Evolutionary conservation across 2,797 vertebrate species (phyloP).

Genomic region (Pangasius sanitwongsei): DNA sequence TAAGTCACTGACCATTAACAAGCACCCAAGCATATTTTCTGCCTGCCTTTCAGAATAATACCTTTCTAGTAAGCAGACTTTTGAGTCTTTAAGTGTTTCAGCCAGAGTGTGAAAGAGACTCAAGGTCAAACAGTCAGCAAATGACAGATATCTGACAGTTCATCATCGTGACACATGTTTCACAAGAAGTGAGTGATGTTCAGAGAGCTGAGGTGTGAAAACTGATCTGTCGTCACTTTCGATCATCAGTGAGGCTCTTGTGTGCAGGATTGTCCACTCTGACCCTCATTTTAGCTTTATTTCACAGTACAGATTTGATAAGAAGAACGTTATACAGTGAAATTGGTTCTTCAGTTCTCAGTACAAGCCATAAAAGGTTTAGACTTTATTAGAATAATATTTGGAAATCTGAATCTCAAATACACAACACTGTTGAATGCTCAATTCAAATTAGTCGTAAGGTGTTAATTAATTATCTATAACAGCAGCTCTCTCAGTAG

Average conservation of each 20-base stretch:
- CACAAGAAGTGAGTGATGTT: conserved; percentile 12
- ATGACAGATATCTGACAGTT: conserved; percentile 37
- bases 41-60: conserved; percentile 8
- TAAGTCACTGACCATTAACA: conserved; percentile 15
- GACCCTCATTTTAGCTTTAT: not conserved
- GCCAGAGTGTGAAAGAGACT: conserved; percentile 31
- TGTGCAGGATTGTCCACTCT: conserved; percentile 9
- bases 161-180: conserved; percentile 27
- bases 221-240: conserved; percentile 46
- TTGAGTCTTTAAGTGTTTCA: conserved; percentile 25
- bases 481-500: not conserved
- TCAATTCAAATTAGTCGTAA: not conserved
- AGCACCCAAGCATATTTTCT: conserved; percentile 22
- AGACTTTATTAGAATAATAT: not conserved
- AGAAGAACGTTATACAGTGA: not conserved
- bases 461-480: not conserved
- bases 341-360: not conserved
- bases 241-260: conserved; percentile 23
- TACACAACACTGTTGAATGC: not conserved
- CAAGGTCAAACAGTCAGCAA: conserved; percentile 49
- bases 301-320: not conserved
- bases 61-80: not conserved
- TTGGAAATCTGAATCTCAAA: not conserved
- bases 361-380: not conserved
- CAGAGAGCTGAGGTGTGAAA: conserved; percentile 36